Percentiles rank a stretch among this genome's conserved stretches.
Conservation (phyloP, 1,140 invertebrate species). For the Proctacanthus coquilletti region DNA sequence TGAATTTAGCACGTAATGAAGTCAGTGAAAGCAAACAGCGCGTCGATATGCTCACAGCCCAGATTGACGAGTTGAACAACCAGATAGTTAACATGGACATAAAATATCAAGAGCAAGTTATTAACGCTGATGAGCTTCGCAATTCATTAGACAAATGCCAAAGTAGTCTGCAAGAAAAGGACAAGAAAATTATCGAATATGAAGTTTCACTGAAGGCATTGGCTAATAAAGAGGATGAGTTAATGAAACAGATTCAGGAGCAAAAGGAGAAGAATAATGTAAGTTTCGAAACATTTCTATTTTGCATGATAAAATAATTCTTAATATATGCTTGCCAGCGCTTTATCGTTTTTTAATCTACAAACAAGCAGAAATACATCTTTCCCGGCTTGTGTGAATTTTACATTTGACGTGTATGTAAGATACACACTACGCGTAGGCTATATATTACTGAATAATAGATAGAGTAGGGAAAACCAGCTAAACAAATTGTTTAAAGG, state of each 20-base stretch:
- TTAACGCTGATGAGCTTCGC: background rate
- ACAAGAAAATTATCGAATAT: slow-evolving; percentile 1
- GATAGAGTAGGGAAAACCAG: no score
- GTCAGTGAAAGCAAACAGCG: slow-evolving; percentile 5
- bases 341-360: no score
- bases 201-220: slow-evolving; percentile 11
- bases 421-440: no score
- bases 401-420: no score
- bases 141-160: background rate
- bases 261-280: slow-evolving; percentile 65
- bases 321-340: no score
- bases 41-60: background rate
- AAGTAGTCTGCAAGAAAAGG: background rate
- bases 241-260: slow-evolving; percentile 39
- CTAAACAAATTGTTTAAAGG: no score
- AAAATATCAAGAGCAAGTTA: background rate
- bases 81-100: background rate
- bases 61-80: slow-evolving; percentile 1
- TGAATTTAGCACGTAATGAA: slow-evolving; percentile 11
- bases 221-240: slow-evolving; percentile 15
- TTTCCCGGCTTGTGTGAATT: no score
- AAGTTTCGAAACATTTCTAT: no score
- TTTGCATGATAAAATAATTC: no score
- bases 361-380: no score
- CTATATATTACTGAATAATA: no score